Percentiles rank a stretch among this genome's conserved stretches.
phyloP scores from a whole-genome alignment of 1,140 invertebrate genomes.

The Bombus confusus region DNA sequence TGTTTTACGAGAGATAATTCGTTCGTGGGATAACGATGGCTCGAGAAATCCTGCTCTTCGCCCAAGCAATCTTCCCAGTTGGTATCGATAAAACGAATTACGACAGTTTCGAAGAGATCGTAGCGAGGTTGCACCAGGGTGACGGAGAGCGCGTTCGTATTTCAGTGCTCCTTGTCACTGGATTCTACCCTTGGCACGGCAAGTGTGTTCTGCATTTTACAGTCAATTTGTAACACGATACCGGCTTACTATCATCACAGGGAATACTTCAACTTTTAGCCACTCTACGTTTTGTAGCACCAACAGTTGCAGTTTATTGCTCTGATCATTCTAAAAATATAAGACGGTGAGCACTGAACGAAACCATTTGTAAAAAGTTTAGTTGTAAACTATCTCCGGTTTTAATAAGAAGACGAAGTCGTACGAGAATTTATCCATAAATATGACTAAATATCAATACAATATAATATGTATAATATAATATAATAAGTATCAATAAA shows the following conservation, averaged over 20 bases:
- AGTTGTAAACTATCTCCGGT: neutral
- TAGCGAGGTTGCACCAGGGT: neutral
- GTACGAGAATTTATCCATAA: neutral
- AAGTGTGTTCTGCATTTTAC: conserved; percentile 16
- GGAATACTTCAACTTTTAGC: neutral
- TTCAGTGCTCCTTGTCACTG: neutral
- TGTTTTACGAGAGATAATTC: conserved; percentile 51
- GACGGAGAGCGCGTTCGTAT: neutral
- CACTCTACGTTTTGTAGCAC: neutral
- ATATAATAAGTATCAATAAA: neutral
- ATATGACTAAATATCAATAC: neutral
- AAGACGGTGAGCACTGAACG: neutral
- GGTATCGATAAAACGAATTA: conserved; percentile 48
- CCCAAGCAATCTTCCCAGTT: neutral
- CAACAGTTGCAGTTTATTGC: conserved; percentile 22
- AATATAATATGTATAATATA: neutral
- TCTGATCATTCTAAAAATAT: neutral
- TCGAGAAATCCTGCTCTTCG: neutral
- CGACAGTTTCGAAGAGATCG: conserved; percentile 1
- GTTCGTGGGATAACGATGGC: conserved; percentile 19
- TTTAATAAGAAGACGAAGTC: neutral
- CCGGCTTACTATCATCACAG: neutral
- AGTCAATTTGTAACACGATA: neutral
- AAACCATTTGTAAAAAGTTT: neutral
- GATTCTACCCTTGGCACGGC: neutral